These are phyloP conservation scores for Brachymystax lenok DNA, from an alignment of 2,797 vertebrate genomes.

Conservation along the genomic window DNA sequence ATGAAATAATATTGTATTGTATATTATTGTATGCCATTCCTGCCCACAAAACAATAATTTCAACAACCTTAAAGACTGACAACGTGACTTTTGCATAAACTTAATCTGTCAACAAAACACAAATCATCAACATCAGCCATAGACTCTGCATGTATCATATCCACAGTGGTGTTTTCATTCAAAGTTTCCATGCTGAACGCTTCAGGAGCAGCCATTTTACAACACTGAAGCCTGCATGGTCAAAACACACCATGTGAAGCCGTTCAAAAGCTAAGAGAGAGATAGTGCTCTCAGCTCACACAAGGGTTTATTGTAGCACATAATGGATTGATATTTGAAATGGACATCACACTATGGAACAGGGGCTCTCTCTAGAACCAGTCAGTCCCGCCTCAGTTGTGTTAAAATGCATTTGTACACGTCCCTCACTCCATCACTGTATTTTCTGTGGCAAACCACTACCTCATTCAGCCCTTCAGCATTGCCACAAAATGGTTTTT, in stretches of 20 bases:
- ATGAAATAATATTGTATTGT: neutral
- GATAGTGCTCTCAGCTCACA: slow-evolving; percentile 46
- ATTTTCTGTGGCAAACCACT: slow-evolving; percentile 57
- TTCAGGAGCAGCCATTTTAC: slow-evolving; percentile 79
- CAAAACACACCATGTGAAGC: slow-evolving; percentile 61
- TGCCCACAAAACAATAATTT: slow-evolving; percentile 32
- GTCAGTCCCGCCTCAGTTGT: slow-evolving; percentile 27
- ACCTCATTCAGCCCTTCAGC: slow-evolving; percentile 59
- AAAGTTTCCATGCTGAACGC: slow-evolving; percentile 71
- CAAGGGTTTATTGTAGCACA: slow-evolving; percentile 34
- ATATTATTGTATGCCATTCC: slow-evolving; percentile 13
- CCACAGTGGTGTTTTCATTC: slow-evolving; percentile 64
- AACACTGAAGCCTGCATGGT: slow-evolving; percentile 58
- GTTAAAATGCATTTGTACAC: slow-evolving; percentile 23
- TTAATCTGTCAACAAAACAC: slow-evolving; percentile 28
- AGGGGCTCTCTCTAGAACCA: slow-evolving; percentile 32
- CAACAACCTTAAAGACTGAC: slow-evolving; percentile 14
- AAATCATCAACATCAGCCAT: slow-evolving; percentile 30
- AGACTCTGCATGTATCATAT: slow-evolving; percentile 44
- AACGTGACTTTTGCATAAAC: slow-evolving; percentile 42
- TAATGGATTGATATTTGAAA: slow-evolving; percentile 29
- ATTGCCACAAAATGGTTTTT: slow-evolving; percentile 69
- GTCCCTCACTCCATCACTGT: slow-evolving; percentile 33
- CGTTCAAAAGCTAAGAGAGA: slow-evolving; percentile 53
- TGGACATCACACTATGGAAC: slow-evolving; percentile 39